A percentile compares a stretch with the other conserved stretches of the same genome.
Evolutionary conservation across 2,888 invertebrate genomes (phyloP).

Genomic region (Drosophila mercatorum): DNA sequence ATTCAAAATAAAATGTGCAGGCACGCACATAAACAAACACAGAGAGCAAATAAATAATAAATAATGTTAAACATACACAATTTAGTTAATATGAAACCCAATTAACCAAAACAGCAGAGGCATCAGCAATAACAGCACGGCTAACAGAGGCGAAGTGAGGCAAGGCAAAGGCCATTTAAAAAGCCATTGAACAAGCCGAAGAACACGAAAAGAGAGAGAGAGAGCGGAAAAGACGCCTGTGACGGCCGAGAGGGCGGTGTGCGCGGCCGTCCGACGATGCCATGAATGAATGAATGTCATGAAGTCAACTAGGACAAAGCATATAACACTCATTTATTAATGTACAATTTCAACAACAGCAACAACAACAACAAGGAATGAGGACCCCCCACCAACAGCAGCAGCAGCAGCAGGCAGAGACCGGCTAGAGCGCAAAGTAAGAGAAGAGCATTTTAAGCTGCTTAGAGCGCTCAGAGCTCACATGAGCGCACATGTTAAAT

Average conservation of each 20-base stretch:
- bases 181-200: constrained; percentile 58
- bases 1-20: constrained; percentile 53
- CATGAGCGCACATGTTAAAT: constrained; percentile 46
- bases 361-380: constrained; percentile 15
- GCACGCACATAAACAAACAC: constrained; percentile 34
- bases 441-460: constrained; percentile 25
- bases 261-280: constrained; percentile 45
- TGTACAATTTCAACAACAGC: constrained; percentile 71
- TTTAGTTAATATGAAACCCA: constrained; percentile 77
- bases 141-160: constrained; percentile 36
- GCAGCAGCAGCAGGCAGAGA: constrained; percentile 31
- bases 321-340: constrained; percentile 79
- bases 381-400: constrained; percentile 17
- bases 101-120: constrained; percentile 58
- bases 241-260: constrained; percentile 4
- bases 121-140: constrained; percentile 33
- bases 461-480: constrained; percentile 24
- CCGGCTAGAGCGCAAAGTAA: constrained; percentile 44
- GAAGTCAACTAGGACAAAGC: constrained; percentile 80
- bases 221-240: constrained; percentile 8
- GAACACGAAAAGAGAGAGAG: constrained; percentile 26
- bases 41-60: constrained; percentile 67
- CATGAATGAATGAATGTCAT: constrained; percentile 80
- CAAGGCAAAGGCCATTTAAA: constrained; percentile 62
- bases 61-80: constrained; percentile 75